Evolutionary conservation across 2,113 vertebrate genomes (phyloP), one percentile per base, ranked within the genome.

Genomic region (Neolamprologus tretocephalus): DNA sequence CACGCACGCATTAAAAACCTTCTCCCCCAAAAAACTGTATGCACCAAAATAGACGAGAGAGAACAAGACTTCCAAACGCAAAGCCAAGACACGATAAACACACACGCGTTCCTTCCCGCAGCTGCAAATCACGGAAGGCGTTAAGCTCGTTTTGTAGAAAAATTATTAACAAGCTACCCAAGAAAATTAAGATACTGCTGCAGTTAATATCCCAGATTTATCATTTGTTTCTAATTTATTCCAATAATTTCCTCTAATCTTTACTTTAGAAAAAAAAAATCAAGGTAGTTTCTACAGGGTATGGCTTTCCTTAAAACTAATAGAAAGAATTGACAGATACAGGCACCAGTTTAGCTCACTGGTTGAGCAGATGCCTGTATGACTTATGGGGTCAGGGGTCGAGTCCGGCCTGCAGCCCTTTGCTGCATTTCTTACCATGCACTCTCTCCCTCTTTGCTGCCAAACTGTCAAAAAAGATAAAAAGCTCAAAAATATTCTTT

Each of bases 1-100:
- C 58, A 80, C 23, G 11, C 23, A 57, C 26, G 3, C 35, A 17
- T 73, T 88, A 85, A 73, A 81, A 66, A 12, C 10, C 3, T 37
- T 35, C 19, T 3, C 17, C 73, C 73, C 26, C 10, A 26, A 78
- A 78, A 80, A 84, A 23, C 78, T 63, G 53, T 73, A 61, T 49
- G 71, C 71, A 83, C 66, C 23, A 13, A 82, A 82, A 90, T 11
- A 78, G 53, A 83, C 14, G 2, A 9, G 73, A 49, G 45, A 19
- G 45, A 49, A 2, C 45, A 1, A 66, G 66, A 81, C 31, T 82
- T 40, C 19, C 78, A 83, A 86, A 85, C 26, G 28, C 73, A 33
- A 58, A 31, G 83, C 80, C 2, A 6, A 31, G 73, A n/a, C 73
- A 49, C 45, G 10, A 51, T 21, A 21, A 21, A 21, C 21, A 21